Evolutionary conservation across 2,113 vertebrate genomes (phyloP).

Genomic region (Rhegmatorhina hoffmannsi): DNA sequence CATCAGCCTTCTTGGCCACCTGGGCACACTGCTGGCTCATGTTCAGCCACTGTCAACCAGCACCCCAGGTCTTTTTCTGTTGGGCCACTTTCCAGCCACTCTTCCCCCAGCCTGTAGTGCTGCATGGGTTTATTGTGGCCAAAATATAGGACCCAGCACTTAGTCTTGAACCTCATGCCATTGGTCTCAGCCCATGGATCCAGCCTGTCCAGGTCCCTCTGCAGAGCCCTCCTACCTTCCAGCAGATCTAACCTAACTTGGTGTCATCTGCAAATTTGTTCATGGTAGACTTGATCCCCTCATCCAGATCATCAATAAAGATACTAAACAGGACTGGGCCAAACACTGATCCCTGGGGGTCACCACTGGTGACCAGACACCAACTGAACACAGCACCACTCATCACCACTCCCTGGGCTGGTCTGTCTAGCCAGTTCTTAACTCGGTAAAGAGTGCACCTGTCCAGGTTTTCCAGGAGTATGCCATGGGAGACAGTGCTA

Average conservation of each 20-base stretch:
- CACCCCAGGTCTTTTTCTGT: neutral
- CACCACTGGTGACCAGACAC: accelerated
- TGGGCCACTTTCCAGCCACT: neutral
- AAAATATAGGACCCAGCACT: neutral
- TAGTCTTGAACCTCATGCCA: neutral
- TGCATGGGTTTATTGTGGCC: neutral
- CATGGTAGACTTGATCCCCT: neutral
- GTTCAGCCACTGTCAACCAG: neutral
- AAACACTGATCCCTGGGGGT: no score
- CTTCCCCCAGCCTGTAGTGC: neutral
- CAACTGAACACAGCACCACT: neutral
- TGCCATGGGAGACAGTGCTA: neutral
- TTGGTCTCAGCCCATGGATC: neutral
- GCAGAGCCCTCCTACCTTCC: neutral
- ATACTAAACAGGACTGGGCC: neutral
- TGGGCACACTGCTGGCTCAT: neutral
- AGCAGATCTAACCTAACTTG: neutral
- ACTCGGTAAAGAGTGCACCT: neutral
- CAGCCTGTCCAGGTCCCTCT: neutral
- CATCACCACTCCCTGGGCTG: neutral
- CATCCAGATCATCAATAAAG: neutral
- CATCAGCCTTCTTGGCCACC: neutral
- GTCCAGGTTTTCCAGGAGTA: neutral
- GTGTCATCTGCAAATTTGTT: neutral
- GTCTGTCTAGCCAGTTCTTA: neutral